Conservation (phyloP, 1,140 invertebrate genomes). For the Tetragonula clypearis region DNA sequence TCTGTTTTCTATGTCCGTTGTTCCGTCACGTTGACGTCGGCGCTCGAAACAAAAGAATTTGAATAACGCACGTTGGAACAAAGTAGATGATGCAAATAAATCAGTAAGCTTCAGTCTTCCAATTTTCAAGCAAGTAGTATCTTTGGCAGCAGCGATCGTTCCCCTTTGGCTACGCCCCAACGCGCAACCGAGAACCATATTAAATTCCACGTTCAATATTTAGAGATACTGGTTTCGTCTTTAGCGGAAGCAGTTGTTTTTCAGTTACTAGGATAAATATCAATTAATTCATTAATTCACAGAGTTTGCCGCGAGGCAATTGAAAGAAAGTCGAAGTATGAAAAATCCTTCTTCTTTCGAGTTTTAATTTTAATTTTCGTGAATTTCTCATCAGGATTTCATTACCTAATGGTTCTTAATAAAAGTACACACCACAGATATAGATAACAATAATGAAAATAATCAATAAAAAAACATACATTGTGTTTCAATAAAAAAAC, state of each 20-base stretch:
- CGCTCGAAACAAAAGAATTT: constrained; percentile 19
- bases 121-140: constrained; percentile 31
- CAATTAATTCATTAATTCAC: too few relatives aligned
- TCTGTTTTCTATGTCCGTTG: not conserved
- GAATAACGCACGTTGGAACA: constrained; percentile 48
- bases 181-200: not conserved
- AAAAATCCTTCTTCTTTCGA: too few relatives aligned
- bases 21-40: constrained; percentile 5
- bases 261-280: not conserved
- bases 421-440: too few relatives aligned
- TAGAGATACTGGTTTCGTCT: not conserved
- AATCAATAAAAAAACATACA: too few relatives aligned
- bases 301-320: too few relatives aligned
- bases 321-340: too few relatives aligned
- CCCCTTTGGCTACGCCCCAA: constrained; percentile 52
- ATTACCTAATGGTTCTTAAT: too few relatives aligned
- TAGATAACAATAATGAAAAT: too few relatives aligned
- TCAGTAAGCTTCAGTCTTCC: constrained; percentile 51
- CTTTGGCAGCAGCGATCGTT: constrained; percentile 26
- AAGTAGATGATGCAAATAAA: constrained; percentile 60
- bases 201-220: constrained; percentile 18
- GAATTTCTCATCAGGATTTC: too few relatives aligned
- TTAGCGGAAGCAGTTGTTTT: not conserved
- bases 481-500: too few relatives aligned
- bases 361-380: too few relatives aligned